Evolutionary conservation across 2,797 vertebrate genomes (phyloP), one percentile per base, ranked within the genome.

Genomic region (Peromyscus melanophrys): DNA sequence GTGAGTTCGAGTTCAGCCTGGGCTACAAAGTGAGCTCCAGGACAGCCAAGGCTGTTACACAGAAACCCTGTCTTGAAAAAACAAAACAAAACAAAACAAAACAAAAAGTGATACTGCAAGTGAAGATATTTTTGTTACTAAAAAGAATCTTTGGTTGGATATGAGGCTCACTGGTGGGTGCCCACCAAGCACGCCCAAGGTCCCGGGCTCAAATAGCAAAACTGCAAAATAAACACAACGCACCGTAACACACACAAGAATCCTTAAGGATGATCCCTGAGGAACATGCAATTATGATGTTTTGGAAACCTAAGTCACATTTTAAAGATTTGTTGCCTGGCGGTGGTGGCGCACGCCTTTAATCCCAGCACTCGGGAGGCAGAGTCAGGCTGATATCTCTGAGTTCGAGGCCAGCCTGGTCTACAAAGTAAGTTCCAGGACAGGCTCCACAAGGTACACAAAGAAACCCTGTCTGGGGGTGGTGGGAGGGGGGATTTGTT

Each of bases 111-210:
- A 90, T 46, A 83, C 61, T 91, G 37, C 59, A 87, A 69, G 49
- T 88, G n/a, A 88, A 75, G 31, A 29, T 21, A 88, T 17, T 89
- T 89, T 94, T 96, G 49, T 73, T 95, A 57, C 90, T 82, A 57
- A 57, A 87, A 65, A 86, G 52, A 87, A 95, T 55, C 46, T 40
- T 94, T 75, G 52, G 23, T 55, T 57, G 67, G 61, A 27, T 61
- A 27, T 61, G 43, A 52, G 43, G 76, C 10, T 43, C 14, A 77
- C 57, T 31, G 40, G 16, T 13, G 21, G 61, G 17, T 40, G 19
- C 59, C 43, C 65, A 40, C 25, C 2, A 3, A 67, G 9, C 29
- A 65, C 23, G 2, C 17, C 40, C 40, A 34, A 46, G 29, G 46
- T 37, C n/a, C 23, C 55, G 34, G 34, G 34, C 27, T 86, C 46